Evolutionary conservation across 2,113 vertebrate species (phyloP).

Genomic region (Montifringilla adamsi): DNA sequence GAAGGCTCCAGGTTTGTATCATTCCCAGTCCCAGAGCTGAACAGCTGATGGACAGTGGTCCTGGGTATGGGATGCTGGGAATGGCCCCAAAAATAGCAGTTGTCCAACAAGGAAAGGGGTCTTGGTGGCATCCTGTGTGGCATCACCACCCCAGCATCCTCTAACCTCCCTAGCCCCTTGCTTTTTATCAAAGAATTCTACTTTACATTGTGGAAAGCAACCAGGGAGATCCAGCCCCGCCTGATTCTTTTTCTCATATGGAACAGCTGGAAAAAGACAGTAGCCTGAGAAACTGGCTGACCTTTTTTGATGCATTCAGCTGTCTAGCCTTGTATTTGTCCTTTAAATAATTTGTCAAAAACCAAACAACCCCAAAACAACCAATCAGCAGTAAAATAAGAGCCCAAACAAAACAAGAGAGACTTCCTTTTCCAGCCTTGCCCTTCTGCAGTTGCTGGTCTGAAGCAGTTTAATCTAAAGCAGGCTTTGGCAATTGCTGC

Average conservation of each 20-base stretch:
- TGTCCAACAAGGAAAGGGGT: background rate
- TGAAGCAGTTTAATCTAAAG: conserved; percentile 60
- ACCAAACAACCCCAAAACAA: conserved; percentile 16
- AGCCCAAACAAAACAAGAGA: conserved; percentile 7
- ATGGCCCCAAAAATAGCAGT: background rate
- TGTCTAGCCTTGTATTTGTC: conserved; percentile 19
- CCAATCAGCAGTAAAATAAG: background rate
- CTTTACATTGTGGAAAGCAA: background rate
- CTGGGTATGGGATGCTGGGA: background rate
- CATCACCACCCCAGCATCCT: background rate
- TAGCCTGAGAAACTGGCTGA: conserved; percentile 46
- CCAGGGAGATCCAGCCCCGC: background rate
- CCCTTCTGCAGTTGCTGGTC: conserved; percentile 17
- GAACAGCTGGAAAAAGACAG: conserved; percentile 34
- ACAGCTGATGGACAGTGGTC: background rate
- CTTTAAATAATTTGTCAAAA: conserved; percentile 23
- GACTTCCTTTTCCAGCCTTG: conserved; percentile 33
- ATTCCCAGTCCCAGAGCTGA: background rate
- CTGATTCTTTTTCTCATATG: background rate
- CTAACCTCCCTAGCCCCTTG: background rate
- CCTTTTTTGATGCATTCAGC: conserved; percentile 6
- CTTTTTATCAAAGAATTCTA: background rate
- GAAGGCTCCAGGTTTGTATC: background rate
- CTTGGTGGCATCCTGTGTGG: background rate
- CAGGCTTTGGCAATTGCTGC: conserved; percentile 48